phyloP scores from a whole-genome alignment of 2,797 vertebrate genomes.

The Epinephelus coioides region DNA sequence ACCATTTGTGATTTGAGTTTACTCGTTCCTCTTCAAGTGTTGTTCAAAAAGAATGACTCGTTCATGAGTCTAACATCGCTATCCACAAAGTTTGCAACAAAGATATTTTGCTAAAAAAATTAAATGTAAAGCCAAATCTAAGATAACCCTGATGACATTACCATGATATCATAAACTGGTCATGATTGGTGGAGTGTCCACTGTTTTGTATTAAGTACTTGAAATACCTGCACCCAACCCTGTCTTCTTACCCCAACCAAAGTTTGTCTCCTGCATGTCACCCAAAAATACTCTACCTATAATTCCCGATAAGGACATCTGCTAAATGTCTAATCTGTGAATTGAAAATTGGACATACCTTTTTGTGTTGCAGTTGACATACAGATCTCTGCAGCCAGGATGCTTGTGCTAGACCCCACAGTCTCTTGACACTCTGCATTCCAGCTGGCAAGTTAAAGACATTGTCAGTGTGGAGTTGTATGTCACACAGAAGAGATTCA shows the following conservation, averaged over 20 bases:
- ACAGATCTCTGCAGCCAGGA: constrained; percentile 14
- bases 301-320: background rate
- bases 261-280: background rate
- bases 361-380: constrained; percentile 11
- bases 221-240: background rate
- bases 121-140: too few species aligned
- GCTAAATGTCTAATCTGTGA: background rate
- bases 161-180: too few species aligned
- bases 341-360: constrained; percentile 42
- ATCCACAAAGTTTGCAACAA: too few species aligned
- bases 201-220: background rate
- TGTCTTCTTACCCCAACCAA: background rate
- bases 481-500: background rate
- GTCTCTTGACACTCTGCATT: constrained; percentile 51
- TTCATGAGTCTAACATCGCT: too few species aligned
- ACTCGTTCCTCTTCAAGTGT: too few species aligned
- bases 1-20: too few species aligned
- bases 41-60: too few species aligned
- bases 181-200: too few species aligned
- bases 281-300: background rate
- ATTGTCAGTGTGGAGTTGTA: background rate
- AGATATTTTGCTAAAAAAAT: too few species aligned
- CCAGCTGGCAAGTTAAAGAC: background rate
- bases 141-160: too few species aligned
- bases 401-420: constrained; percentile 28